Evolutionary conservation across 2,888 invertebrate species (phyloP), one percentile per base, ranked within the genome.

Genomic region (Philonicus albiceps): DNA sequence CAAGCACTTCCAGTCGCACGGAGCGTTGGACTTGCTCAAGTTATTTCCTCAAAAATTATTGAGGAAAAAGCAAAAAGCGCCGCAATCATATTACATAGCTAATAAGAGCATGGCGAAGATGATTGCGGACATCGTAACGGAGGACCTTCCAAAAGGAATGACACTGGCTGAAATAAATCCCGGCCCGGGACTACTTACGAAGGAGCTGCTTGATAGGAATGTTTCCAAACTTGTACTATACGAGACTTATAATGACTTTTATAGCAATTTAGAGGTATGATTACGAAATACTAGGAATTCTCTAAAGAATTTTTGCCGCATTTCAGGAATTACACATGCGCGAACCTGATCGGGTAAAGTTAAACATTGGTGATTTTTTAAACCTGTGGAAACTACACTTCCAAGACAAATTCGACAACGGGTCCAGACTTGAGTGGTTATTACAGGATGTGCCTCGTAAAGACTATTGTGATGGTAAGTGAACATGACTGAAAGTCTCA

Each of bases 161-260:
- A 90, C 90, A 0, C 88, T 91, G 3, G 34, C 95, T n/a, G 96
- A 96, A 92, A 93, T 95, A 0, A 95, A 95, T 92, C 95, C 96
- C 0, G 96, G 96, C 0, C 91, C 94, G 72, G 96, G 96, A 0
- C 91, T 94, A 27, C 91, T 96, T 80, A 95, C 95, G 1, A 91
- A 93, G 88, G 93, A 95, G 89, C 90, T 96, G 43, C 90, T 96
- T 4, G 90, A 93, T 7, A 91, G 90, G 88, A 88, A 89, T 22
- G 91, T 94, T 34, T 92, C 93, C 8, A 91, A 92, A 75, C 91
- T 96, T 16, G 91, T 94, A 87, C 89, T 96, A 86, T 94, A 94
- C 90, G 96, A 96, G 91, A 89, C 91, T 7, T 92, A 93, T 86
- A 90, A 90, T 27, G 90, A 93, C 27, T 95, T 95, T 90, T 89